A percentile compares a stretch with the other conserved stretches of the same genome.
Conservation (phyloP, 2,113 vertebrate species). For the Otis tarda region DNA sequence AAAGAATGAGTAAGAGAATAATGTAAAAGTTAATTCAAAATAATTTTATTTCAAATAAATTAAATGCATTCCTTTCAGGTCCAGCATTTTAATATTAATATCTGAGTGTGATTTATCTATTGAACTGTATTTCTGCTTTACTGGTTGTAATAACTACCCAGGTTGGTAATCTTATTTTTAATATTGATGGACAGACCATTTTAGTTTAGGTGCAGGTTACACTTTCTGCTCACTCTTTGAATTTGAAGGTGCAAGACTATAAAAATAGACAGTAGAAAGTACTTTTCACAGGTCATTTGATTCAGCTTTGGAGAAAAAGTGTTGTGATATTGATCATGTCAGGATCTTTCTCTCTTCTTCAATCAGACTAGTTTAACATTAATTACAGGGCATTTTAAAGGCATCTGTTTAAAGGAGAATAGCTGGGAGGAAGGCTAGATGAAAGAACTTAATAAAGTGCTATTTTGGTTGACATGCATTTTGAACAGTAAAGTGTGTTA, state of each 20-base stretch:
- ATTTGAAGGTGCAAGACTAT: not conserved
- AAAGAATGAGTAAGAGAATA: not conserved
- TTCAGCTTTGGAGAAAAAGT: not conserved
- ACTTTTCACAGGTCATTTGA: conserved; percentile 9
- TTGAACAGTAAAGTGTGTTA: not conserved
- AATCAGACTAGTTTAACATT: conserved; percentile 3
- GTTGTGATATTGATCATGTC: not conserved
- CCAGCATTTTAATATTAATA: not conserved
- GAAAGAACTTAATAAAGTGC: not conserved
- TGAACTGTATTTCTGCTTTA: not conserved
- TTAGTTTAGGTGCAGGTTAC: not conserved
- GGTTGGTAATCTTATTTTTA: not conserved
- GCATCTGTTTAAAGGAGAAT: not conserved
- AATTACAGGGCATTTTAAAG: conserved; percentile 8
- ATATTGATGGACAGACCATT: not conserved
- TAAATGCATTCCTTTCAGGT: not conserved
- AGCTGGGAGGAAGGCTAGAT: not conserved
- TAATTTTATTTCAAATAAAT: not conserved
- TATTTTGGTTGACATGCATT: not conserved
- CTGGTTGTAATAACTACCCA: not conserved
- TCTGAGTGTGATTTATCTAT: not conserved
- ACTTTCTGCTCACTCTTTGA: not conserved
- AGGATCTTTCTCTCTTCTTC: not conserved
- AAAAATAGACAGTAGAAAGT: not conserved
- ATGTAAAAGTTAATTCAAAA: not conserved